A percentile compares a stretch with the other conserved stretches of the same genome.
These are phyloP conservation scores for Parasteatoda tepidariorum DNA, from an alignment of 1,140 invertebrate species.

Conservation along the genomic window DNA sequence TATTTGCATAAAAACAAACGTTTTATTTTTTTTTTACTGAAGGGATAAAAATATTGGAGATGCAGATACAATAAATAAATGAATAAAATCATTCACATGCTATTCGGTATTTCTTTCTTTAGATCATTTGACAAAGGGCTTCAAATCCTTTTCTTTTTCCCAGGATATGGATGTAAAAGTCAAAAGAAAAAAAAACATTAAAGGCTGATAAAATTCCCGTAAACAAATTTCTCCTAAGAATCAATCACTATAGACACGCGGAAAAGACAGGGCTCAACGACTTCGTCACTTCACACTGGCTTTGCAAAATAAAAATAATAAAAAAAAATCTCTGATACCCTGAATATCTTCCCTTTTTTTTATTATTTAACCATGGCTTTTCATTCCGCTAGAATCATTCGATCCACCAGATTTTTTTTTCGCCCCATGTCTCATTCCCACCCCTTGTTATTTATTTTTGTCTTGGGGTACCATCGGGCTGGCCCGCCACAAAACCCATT, in stretches of 20 bases:
- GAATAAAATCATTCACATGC: too few species aligned
- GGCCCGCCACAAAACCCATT: constrained; percentile 1
- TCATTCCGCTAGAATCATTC: constrained; percentile 49
- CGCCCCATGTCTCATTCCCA: constrained; percentile 27
- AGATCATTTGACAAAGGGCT: too few species aligned
- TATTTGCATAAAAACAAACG: too few species aligned
- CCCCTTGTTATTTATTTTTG: background rate
- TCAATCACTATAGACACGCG: constrained; percentile 50
- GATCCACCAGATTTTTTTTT: constrained; percentile 29
- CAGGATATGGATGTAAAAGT: too few species aligned
- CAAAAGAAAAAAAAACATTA: too few species aligned
- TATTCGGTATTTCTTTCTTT: too few species aligned
- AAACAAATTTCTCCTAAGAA: constrained; percentile 40
- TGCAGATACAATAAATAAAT: too few species aligned
- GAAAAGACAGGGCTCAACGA: constrained; percentile 8
- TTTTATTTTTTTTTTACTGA: too few species aligned
- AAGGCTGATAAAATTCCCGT: constrained; percentile 31
- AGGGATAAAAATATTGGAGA: too few species aligned
- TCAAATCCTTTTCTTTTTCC: too few species aligned
- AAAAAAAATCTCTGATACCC: background rate
- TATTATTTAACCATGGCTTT: constrained; percentile 29
- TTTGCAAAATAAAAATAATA: background rate
- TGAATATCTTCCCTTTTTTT: background rate
- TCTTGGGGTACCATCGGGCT: background rate
- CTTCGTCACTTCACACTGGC: too few species aligned